These are phyloP conservation scores for Marisa cornuarietis DNA, from an alignment of 1,140 invertebrate species.

Conservation along the genomic window DNA sequence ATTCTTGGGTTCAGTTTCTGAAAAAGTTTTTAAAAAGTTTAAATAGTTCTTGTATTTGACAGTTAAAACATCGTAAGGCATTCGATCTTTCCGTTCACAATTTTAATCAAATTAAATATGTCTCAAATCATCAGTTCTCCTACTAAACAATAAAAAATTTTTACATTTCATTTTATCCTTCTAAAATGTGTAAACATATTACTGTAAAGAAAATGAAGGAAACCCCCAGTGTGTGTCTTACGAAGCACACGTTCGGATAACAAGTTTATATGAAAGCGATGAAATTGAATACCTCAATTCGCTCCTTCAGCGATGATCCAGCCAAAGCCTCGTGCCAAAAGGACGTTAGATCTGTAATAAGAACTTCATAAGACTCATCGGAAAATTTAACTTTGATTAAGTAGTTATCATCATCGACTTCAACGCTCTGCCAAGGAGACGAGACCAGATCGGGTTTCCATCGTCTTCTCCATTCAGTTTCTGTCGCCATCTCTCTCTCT, in stretches of 20 bases:
- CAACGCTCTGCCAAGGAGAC: conserved; percentile 53
- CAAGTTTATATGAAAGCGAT: not conserved
- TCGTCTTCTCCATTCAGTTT: conserved; percentile 57
- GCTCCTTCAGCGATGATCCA: conserved; percentile 42
- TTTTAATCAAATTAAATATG: no score
- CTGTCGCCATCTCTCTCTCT: conserved; percentile 39
- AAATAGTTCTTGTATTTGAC: not conserved
- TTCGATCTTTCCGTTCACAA: no score
- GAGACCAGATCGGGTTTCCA: conserved; percentile 58
- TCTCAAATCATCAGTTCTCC: no score
- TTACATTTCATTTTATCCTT: not conserved
- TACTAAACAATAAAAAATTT: no score
- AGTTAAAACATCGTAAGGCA: no score
- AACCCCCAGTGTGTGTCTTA: not conserved
- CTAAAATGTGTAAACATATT: not conserved
- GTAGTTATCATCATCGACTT: conserved; percentile 41
- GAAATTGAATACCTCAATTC: conserved; percentile 45
- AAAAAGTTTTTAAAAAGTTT: conserved; percentile 24
- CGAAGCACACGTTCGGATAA: no score
- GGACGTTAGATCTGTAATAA: conserved; percentile 51
- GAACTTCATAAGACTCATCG: conserved; percentile 50
- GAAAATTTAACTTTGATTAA: conserved; percentile 56
- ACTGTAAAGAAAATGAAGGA: not conserved
- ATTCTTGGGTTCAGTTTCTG: conserved; percentile 61
- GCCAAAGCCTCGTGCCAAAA: conserved; percentile 56